A percentile compares a stretch with the other conserved stretches of the same genome.
phyloP scores from a whole-genome alignment of 2,797 vertebrate species.

The Arnoldichthys spilopterus region DNA sequence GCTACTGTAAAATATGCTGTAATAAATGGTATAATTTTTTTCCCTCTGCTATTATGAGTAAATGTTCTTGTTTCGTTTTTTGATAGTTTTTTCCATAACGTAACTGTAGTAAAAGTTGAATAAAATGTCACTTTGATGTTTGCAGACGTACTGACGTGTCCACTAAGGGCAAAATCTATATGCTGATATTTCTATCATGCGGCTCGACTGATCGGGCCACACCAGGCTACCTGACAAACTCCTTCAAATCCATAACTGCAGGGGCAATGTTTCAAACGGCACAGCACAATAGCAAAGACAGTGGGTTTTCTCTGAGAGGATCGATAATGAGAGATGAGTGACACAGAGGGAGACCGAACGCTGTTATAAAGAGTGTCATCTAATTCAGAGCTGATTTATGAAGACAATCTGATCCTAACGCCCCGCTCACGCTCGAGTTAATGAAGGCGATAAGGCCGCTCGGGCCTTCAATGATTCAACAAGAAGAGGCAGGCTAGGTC shows the following conservation, averaged over 20 bases:
- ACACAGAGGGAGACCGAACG: slow-evolving; percentile 23
- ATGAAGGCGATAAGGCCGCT: slow-evolving; percentile 43
- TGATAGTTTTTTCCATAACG: not conserved
- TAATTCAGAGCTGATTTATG: slow-evolving; percentile 80
- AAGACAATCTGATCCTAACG: slow-evolving; percentile 71
- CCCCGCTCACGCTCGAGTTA: slow-evolving; percentile 69
- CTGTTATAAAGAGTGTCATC: slow-evolving; percentile 40
- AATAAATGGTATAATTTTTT: not conserved
- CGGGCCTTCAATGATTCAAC: slow-evolving; percentile 28
- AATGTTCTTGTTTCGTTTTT: not conserved
- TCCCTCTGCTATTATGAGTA: not conserved
- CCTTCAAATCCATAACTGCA: slow-evolving; percentile 23
- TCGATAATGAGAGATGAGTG: slow-evolving; percentile 50
- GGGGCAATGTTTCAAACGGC: slow-evolving; percentile 31
- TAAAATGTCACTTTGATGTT: not conserved
- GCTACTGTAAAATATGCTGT: not conserved
- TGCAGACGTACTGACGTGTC: not conserved
- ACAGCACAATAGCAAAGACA: not conserved
- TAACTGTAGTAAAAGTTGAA: not conserved
- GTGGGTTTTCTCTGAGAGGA: slow-evolving; percentile 7
- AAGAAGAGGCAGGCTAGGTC: slow-evolving; percentile 8
- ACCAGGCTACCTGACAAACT: not conserved
- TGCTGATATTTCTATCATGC: not conserved
- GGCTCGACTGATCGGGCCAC: slow-evolving; percentile 4
- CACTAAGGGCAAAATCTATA: not conserved